phyloP scores from a whole-genome alignment of 2,888 invertebrate species.

The Leptogaster cylindrica region DNA sequence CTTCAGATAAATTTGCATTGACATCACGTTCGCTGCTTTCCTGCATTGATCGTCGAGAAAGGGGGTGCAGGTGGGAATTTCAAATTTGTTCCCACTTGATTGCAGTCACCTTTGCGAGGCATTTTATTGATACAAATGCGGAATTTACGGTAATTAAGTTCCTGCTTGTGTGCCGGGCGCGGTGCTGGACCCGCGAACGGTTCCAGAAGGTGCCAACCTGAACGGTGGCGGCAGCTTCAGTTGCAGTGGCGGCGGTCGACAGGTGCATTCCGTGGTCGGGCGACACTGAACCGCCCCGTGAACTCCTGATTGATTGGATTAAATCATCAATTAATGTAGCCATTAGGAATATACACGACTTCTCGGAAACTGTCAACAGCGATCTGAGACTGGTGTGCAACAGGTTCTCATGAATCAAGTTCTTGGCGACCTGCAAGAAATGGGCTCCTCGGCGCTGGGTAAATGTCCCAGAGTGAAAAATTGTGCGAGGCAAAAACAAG shows the following conservation, averaged over 20 bases:
- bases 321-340: conserved; percentile 46
- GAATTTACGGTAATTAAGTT: conserved; percentile 35
- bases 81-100: conserved; percentile 18
- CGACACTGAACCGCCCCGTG: background rate
- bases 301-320: conserved; percentile 44
- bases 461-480: conserved; percentile 16
- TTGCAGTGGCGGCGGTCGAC: background rate
- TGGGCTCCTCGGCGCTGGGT: background rate
- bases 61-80: conserved; percentile 28
- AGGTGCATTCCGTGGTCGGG: conserved; percentile 2
- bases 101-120: no score
- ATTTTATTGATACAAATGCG: conserved; percentile 37
- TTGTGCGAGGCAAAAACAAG: conserved; percentile 29
- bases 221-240: background rate
- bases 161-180: background rate
- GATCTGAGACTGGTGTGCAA: conserved; percentile 31
- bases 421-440: conserved; percentile 11
- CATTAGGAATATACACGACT: conserved; percentile 37
- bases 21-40: conserved; percentile 27
- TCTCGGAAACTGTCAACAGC: conserved; percentile 4
- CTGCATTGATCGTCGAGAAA: background rate
- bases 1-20: conserved; percentile 38
- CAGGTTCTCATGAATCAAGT: conserved; percentile 46
- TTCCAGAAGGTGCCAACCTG: background rate
- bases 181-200: no score